These are phyloP conservation scores for Adrianichthys oophorus DNA, from an alignment of 2,797 vertebrate genomes.

Conservation along the genomic window DNA sequence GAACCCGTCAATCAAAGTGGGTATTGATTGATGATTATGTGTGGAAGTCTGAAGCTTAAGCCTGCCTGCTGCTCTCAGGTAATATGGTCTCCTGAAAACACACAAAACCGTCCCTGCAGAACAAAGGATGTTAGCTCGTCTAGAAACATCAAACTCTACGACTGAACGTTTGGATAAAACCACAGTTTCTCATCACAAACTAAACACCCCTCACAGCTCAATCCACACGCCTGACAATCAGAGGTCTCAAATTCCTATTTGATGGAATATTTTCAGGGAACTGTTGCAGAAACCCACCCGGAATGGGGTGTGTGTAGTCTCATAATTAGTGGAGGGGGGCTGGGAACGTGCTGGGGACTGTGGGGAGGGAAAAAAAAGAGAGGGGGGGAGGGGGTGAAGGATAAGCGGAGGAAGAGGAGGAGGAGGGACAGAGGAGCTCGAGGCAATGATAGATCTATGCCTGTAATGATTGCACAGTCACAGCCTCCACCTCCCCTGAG, in stretches of 20 bases:
- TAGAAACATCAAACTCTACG: too few species aligned
- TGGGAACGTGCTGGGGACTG: constrained; percentile 24
- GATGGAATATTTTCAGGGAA: neutral
- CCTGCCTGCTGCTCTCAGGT: constrained; percentile 20
- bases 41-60: constrained; percentile 42
- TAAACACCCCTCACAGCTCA: constrained; percentile 8
- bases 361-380: constrained; percentile 27
- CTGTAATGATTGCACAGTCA: constrained; percentile 83
- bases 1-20: constrained; percentile 46
- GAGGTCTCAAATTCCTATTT: too few species aligned
- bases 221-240: neutral
- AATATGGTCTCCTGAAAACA: constrained; percentile 34
- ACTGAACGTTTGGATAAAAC: too few species aligned
- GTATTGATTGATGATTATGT: constrained; percentile 51
- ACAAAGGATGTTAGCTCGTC: too few species aligned
- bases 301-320: constrained; percentile 11
- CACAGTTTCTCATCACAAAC: too few species aligned
- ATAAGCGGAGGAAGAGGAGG: neutral
- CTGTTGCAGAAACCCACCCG: constrained; percentile 24
- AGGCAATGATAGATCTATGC: constrained; percentile 75
- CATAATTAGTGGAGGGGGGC: constrained; percentile 26
- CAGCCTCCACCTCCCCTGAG: constrained; percentile 70
- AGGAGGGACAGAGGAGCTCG: constrained; percentile 22
- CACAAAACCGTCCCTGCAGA: too few species aligned
- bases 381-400: constrained; percentile 18